Base-by-base conservation (phyloP, 1,140 invertebrate genomes). In the Aphidius ervi region DNA sequence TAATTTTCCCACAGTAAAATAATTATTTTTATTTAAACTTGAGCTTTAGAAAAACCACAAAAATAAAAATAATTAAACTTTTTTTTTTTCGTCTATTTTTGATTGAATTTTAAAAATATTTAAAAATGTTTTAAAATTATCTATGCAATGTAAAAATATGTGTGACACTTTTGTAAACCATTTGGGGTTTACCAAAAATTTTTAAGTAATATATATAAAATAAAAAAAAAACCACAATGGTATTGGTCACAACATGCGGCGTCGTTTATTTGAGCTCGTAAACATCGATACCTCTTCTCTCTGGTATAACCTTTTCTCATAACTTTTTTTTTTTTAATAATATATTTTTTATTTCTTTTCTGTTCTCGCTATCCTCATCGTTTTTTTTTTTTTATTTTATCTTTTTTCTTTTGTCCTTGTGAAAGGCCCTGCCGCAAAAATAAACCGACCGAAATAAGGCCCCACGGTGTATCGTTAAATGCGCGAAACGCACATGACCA, bases 161-260 rank as follows among this genome's bases (percentile, higher is more conserved):
- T 31, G 2, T 1, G 23, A 31, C 23, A 31, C 23, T 31, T 16
- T 16, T 31, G 23, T 31, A 1, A 4, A 4, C 4, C 23, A 31
- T 31, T 31, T 31, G 23, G 23, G 23, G 23, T 65, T 68, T 67
- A 70, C 74, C 75, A 75, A 72, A 68, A 56, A 60, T 46, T 61
- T 65, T 61, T 75, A 78, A 75, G 74, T 77, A 76, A 78, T 77
- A 73, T 65, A 68, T 73, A 74, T 70, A 67, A 74, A 74, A 68
- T 31, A 31, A 31, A 31, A 31, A 23, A 31, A 31, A 31, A 31
- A 31, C 4, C 4, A 31, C 23, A 31, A 31, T 31, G 4, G 23
- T 31, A 31, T 31, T 31, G 23, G 23, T 31, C 70, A 66, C 71
- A 72, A 48, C 66, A 60, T 60, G 53, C 71, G 69, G 63, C 69